A percentile compares a stretch with the other conserved stretches of the same genome.
phyloP scores from a whole-genome alignment of 2,113 vertebrate species.

The Centropus unirufus region DNA sequence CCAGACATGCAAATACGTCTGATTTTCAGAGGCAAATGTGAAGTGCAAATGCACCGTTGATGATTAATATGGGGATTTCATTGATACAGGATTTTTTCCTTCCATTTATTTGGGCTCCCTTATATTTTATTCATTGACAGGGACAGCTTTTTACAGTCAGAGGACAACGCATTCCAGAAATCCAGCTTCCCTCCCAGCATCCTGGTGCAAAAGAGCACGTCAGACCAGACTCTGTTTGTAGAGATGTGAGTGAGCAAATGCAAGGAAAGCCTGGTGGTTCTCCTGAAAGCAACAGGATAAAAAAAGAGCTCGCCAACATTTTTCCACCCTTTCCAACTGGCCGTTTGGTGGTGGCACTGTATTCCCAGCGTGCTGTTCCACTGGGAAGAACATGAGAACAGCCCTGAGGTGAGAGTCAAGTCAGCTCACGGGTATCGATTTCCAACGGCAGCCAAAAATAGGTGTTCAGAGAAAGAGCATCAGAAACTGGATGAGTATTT shows the following conservation, averaged over 20 bases:
- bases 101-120: not conserved
- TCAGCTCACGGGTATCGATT: not conserved
- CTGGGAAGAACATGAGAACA: not conserved
- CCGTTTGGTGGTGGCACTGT: accelerated
- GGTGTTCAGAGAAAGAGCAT: not conserved
- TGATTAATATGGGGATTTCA: not conserved
- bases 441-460: not conserved
- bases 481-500: not conserved
- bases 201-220: not conserved
- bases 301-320: not conserved
- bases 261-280: not conserved
- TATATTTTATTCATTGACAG: not conserved
- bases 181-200: not conserved
- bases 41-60: not conserved
- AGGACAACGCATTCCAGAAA: not conserved
- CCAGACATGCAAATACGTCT: not conserved
- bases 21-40: not conserved
- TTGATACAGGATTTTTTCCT: not conserved
- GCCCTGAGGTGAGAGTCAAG: not conserved
- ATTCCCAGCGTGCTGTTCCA: accelerated
- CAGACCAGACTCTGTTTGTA: not conserved
- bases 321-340: not conserved
- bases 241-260: not conserved
- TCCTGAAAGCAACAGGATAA: not conserved
- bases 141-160: not conserved